Conservation (phyloP, 2,797 vertebrate species). For the Sebastes hopkinsi region DNA sequence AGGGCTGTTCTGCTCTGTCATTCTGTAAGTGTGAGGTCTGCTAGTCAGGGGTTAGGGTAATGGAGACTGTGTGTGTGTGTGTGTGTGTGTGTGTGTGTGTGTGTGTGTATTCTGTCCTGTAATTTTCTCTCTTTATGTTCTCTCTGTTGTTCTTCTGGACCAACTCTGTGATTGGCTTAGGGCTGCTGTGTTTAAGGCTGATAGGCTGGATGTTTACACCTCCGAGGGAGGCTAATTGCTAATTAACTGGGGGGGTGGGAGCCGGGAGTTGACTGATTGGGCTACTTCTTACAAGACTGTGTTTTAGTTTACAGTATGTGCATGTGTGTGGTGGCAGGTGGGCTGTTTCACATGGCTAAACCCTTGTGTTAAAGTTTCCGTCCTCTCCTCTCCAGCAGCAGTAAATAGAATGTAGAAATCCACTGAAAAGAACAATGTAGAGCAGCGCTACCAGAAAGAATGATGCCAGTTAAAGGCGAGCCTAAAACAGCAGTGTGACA, state of each 20-base stretch:
- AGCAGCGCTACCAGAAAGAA: constrained; percentile 31
- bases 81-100: constrained; percentile 13
- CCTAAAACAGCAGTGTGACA: constrained; percentile 67
- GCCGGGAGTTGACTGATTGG: constrained; percentile 54
- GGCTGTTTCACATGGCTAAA: constrained; percentile 16
- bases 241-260: constrained; percentile 63
- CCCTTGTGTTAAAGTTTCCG: not conserved
- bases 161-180: constrained; percentile 36
- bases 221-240: constrained; percentile 67
- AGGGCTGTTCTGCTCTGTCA: constrained; percentile 37
- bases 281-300: constrained; percentile 62
- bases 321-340: constrained; percentile 37
- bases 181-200: constrained; percentile 59
- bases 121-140: constrained; percentile 61
- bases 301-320: constrained; percentile 35
- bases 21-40: constrained; percentile 57
- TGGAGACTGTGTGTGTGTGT: not conserved
- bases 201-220: constrained; percentile 71
- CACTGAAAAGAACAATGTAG: constrained; percentile 27
- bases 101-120: constrained; percentile 52
- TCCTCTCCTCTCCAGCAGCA: not conserved
- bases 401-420: not conserved
- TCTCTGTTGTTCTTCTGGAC: constrained; percentile 45
- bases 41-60: constrained; percentile 9
- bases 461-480: constrained; percentile 21